Percentiles rank a stretch among this genome's conserved stretches.
phyloP scores from a whole-genome alignment of 2,888 invertebrate genomes.

The Phyto melanocephala region DNA sequence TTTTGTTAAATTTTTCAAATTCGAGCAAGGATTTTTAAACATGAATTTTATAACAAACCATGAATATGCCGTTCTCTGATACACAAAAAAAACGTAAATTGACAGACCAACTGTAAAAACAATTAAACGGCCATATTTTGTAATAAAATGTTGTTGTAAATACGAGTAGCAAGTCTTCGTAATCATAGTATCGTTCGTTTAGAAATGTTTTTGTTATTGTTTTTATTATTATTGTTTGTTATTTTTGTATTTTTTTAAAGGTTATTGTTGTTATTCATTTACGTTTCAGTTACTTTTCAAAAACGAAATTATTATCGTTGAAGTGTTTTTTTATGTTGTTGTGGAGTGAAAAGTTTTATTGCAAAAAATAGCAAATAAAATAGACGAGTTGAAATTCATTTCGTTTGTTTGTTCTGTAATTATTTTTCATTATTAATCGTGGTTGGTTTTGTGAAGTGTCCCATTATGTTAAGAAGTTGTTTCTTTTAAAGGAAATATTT shows the following conservation, averaged over 20 bases:
- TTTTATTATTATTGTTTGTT: constrained; percentile 9
- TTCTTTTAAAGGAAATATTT: not conserved
- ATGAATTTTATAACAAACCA: too few species aligned
- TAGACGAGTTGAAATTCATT: constrained; percentile 13
- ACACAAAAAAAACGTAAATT: constrained; percentile 1
- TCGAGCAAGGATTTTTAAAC: too few species aligned
- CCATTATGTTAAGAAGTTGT: not conserved
- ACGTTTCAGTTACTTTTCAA: constrained; percentile 50
- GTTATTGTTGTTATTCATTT: constrained; percentile 44
- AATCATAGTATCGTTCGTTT: not conserved
- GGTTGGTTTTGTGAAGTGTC: constrained; percentile 10
- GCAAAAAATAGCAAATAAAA: constrained; percentile 7
- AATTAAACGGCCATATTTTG: constrained; percentile 57
- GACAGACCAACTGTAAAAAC: constrained; percentile 63
- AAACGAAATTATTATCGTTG: constrained; percentile 14
- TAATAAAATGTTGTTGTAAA: not conserved
- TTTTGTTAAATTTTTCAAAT: too few species aligned
- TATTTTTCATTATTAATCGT: constrained; percentile 24
- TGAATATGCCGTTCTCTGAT: too few species aligned
- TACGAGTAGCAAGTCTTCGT: not conserved
- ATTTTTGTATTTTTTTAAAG: not conserved
- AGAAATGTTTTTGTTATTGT: not conserved
- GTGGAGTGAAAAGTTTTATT: constrained; percentile 8
- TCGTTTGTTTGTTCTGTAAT: constrained; percentile 6
- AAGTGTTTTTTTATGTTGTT: constrained; percentile 29